These are phyloP conservation scores for Eristalinus sepulchralis DNA, from an alignment of 2,888 invertebrate genomes.

Conservation along the genomic window DNA sequence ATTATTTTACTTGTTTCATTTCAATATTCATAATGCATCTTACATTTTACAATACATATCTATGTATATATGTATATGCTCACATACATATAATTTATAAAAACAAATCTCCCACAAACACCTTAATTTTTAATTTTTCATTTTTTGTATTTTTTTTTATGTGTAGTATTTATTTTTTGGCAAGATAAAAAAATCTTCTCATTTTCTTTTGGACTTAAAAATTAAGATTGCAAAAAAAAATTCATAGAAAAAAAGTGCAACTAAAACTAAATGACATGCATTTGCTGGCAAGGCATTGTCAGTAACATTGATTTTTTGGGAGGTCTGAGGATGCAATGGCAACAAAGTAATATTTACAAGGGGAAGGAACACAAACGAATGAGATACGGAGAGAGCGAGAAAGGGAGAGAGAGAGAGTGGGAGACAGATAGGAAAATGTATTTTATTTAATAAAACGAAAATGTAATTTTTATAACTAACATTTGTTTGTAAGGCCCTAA, in stretches of 20 bases:
- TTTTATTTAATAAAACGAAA: slow-evolving; percentile 31
- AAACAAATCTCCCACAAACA: slow-evolving; percentile 69
- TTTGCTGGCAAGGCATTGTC: slow-evolving; percentile 39
- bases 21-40: slow-evolving; percentile 65
- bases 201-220: slow-evolving; percentile 40
- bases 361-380: slow-evolving; percentile 2
- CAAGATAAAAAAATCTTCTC: slow-evolving; percentile 41
- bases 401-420: neutral
- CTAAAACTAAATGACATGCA: slow-evolving; percentile 34
- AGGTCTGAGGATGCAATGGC: slow-evolving; percentile 30
- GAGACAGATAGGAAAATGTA: slow-evolving; percentile 34
- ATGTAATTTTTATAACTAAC: slow-evolving; percentile 72
- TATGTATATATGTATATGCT: slow-evolving; percentile 48
- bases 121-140: slow-evolving; percentile 31
- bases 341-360: slow-evolving; percentile 61
- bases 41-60: slow-evolving; percentile 61
- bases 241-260: slow-evolving; percentile 38
- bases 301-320: slow-evolving; percentile 33
- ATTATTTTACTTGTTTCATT: slow-evolving; percentile 13
- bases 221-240: slow-evolving; percentile 36
- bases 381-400: neutral
- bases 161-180: slow-evolving; percentile 14
- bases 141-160: neutral
- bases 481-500: slow-evolving; percentile 73
- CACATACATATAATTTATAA: too few species aligned